Evolutionary conservation across 2,113 vertebrate species (phyloP).

Genomic region (Tragelaphus imberbis): DNA sequence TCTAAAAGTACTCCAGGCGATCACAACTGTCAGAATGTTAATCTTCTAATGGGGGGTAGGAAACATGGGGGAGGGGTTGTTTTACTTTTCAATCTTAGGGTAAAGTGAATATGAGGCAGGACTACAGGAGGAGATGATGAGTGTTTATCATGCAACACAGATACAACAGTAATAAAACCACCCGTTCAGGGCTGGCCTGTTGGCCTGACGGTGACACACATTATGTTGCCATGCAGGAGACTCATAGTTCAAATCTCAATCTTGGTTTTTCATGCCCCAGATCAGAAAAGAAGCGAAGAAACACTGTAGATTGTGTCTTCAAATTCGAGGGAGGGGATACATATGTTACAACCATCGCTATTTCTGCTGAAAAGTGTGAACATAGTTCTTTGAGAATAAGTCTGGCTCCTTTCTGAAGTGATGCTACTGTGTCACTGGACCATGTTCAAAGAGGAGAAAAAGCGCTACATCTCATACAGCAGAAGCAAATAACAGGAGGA

Average conservation of each 20-base stretch:
- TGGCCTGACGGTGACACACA: conserved; percentile 58
- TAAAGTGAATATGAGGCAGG: conserved; percentile 38
- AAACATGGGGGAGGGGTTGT: background rate
- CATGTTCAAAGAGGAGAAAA: conserved; percentile 58
- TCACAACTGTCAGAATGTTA: conserved; percentile 63
- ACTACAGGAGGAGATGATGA: conserved; percentile 64
- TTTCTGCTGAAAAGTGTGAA: conserved; percentile 61
- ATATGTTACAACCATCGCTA: conserved; percentile 61
- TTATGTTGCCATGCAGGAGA: conserved; percentile 69
- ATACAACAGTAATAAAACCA: conserved; percentile 50
- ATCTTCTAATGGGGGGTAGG: conserved; percentile 56
- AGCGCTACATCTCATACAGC: conserved; percentile 39
- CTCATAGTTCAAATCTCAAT: conserved; percentile 57
- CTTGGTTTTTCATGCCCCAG: conserved; percentile 70
- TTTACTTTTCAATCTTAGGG: conserved; percentile 36
- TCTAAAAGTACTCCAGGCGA: conserved; percentile 76
- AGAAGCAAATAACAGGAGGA: conserved; percentile 53
- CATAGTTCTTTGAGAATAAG: conserved; percentile 52
- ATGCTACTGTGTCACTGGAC: conserved; percentile 45
- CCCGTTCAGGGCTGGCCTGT: conserved; percentile 14
- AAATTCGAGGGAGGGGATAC: conserved; percentile 66
- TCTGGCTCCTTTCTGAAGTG: conserved; percentile 61
- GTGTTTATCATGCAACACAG: conserved; percentile 70
- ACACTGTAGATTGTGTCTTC: conserved; percentile 60
- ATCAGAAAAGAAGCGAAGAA: conserved; percentile 70